phyloP scores from a whole-genome alignment of 1,140 invertebrate species.

The Drosophila orosa region DNA sequence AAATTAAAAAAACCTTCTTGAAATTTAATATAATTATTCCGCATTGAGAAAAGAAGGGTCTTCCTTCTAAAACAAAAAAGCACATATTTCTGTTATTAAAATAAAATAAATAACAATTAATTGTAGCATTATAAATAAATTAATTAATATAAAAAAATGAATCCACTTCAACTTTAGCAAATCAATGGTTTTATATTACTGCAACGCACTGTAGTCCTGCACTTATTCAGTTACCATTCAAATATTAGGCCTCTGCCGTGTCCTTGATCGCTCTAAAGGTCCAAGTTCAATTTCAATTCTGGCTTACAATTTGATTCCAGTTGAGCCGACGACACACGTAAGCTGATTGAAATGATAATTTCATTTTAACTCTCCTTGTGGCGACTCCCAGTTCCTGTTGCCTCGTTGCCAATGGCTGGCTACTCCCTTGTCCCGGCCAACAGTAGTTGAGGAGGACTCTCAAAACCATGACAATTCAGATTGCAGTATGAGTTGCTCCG shows the following conservation, averaged over 20 bases:
- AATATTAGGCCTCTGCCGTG: not conserved
- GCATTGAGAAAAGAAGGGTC: too few relatives aligned
- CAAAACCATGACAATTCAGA: constrained; percentile 23
- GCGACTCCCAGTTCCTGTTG: not conserved
- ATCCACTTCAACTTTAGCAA: not conserved
- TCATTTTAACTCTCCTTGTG: constrained; percentile 21
- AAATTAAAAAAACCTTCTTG: too few relatives aligned
- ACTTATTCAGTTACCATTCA: constrained; percentile 4
- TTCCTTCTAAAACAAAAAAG: too few relatives aligned
- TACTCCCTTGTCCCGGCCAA: not conserved
- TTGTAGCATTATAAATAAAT: too few relatives aligned
- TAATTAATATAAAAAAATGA: not conserved
- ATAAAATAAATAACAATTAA: too few relatives aligned
- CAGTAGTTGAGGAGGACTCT: not conserved
- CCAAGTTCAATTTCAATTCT: constrained; percentile 34
- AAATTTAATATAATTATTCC: too few relatives aligned
- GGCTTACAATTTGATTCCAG: constrained; percentile 37
- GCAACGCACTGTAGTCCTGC: not conserved
- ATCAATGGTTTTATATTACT: not conserved
- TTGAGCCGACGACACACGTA: constrained; percentile 14
- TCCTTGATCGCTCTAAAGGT: not conserved
- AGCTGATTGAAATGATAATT: constrained; percentile 32
- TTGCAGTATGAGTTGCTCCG: constrained; percentile 1
- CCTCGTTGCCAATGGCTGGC: not conserved
- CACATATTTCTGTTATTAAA: too few relatives aligned